These are phyloP conservation scores for Uropsilus gracilis DNA, from an alignment of 2,113 vertebrate species.

Conservation along the genomic window DNA sequence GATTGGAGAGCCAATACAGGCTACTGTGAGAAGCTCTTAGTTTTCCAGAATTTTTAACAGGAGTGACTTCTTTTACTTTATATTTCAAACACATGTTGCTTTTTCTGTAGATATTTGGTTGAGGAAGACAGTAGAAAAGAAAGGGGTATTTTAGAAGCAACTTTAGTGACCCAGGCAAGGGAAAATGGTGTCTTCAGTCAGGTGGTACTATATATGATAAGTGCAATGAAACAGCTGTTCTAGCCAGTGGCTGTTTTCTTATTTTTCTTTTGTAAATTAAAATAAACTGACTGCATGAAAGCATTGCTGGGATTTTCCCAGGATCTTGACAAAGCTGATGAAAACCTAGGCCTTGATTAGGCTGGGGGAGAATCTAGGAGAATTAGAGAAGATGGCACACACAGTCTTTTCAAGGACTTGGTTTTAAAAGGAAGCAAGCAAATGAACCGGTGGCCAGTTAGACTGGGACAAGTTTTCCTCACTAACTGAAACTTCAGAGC, in stretches of 20 bases:
- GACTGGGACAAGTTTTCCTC: too few relatives aligned
- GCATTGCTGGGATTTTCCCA: not conserved
- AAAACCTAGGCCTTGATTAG: not conserved
- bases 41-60: not conserved
- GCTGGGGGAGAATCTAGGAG: not conserved
- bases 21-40: not conserved
- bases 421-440: not conserved
- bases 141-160: not conserved
- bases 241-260: not conserved
- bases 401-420: not conserved
- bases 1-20: not conserved
- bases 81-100: not conserved
- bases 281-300: not conserved
- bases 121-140: not conserved
- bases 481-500: too few relatives aligned
- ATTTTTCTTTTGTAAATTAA: not conserved
- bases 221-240: not conserved
- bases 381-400: not conserved
- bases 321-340: not conserved
- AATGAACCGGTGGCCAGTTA: not conserved
- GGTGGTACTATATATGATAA: not conserved
- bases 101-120: not conserved
- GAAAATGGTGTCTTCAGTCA: not conserved
- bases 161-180: not conserved
- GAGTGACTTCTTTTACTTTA: not conserved